A percentile compares a stretch with the other conserved stretches of the same genome.
These are phyloP conservation scores for Simalia tracyae DNA, from an alignment of 2,797 vertebrate species.

Conservation along the genomic window DNA sequence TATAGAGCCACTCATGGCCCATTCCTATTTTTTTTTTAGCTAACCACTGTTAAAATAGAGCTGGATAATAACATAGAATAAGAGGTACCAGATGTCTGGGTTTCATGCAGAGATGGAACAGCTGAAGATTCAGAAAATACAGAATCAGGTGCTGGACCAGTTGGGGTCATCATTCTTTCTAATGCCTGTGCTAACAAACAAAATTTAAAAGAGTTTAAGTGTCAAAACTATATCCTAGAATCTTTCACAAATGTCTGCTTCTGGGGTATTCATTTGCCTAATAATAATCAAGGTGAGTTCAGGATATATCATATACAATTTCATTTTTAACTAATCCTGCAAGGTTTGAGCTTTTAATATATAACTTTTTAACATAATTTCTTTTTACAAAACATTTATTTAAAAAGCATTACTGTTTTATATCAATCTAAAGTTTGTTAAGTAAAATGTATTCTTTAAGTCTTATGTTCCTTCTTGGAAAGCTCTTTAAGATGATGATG, in stretches of 20 bases:
- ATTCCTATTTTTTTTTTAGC: neutral
- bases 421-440: neutral
- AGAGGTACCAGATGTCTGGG: slow-evolving; percentile 76
- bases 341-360: neutral
- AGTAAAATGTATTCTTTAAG: neutral
- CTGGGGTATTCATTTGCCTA: neutral
- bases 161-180: slow-evolving; percentile 95
- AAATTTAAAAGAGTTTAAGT: slow-evolving; percentile 23
- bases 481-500: neutral
- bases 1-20: neutral
- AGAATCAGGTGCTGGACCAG: slow-evolving; percentile 83
- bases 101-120: slow-evolving; percentile 82
- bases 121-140: slow-evolving; percentile 81
- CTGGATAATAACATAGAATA: slow-evolving; percentile 82
- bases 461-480: neutral
- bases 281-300: neutral
- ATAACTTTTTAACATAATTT: neutral
- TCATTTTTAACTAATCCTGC: neutral
- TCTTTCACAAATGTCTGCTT: neutral
- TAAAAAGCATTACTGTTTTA: no score
- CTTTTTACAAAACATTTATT: neutral
- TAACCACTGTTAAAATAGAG: slow-evolving; percentile 90
- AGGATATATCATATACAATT: neutral
- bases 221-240: neutral
- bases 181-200: slow-evolving; percentile 85